A percentile compares a stretch with the other conserved stretches of the same genome.
Conservation (phyloP, 2,113 vertebrate genomes). For the Callocephalon fimbriatum region DNA sequence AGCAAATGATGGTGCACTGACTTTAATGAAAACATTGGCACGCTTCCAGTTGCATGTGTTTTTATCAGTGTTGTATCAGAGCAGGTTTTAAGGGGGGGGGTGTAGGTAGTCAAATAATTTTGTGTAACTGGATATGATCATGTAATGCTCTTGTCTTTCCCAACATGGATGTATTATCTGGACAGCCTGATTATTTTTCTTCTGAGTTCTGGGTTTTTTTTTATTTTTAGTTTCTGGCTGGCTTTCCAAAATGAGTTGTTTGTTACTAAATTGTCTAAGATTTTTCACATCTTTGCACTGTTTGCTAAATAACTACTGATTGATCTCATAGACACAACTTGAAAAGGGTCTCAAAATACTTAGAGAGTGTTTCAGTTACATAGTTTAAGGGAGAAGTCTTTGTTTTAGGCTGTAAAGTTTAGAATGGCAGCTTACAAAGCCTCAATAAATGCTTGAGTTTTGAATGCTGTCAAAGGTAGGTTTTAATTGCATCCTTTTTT, state of each 20-base stretch:
- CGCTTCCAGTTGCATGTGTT: not conserved
- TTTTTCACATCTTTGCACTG: not conserved
- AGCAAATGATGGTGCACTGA: not conserved
- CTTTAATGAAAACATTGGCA: not conserved
- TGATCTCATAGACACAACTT: not conserved
- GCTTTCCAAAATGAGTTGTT: not conserved
- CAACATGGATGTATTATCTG: not conserved
- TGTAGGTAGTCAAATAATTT: not conserved
- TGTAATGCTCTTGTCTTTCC: not conserved
- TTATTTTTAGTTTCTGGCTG: not conserved
- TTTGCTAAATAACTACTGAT: not conserved
- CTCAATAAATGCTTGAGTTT: not conserved
- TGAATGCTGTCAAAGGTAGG: not conserved
- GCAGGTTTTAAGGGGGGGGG: fast-evolving
- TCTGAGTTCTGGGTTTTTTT: fast-evolving
- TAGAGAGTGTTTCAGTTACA: not conserved
- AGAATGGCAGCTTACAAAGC: not conserved
- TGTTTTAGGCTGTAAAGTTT: not conserved
- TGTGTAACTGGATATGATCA: fast-evolving
- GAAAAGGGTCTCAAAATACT: not conserved
- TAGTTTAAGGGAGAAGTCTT: not conserved
- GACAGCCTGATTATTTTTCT: not conserved
- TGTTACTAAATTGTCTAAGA: not conserved
- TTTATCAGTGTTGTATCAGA: not conserved
- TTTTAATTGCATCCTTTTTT: not conserved